A percentile compares a stretch with the other conserved stretches of the same genome.
Evolutionary conservation across 2,888 invertebrate genomes (phyloP).

Genomic region (Agrochola circellaris): DNA sequence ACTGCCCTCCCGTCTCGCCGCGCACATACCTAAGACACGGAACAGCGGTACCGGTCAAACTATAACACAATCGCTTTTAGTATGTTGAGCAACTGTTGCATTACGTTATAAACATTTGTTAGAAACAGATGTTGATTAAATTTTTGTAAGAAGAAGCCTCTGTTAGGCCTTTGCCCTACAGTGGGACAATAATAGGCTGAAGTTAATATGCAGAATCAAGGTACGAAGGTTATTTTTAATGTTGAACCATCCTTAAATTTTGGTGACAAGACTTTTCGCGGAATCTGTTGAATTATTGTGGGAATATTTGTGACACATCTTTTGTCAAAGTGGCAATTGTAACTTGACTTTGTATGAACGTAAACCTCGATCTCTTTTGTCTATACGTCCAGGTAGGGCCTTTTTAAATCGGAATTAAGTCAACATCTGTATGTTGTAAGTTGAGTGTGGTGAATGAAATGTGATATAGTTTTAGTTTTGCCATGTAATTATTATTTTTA

Average conservation of each 20-base stretch:
- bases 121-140: slow-evolving; percentile 36
- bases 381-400: not conserved
- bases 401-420: slow-evolving; percentile 11
- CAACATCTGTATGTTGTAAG: slow-evolving; percentile 27
- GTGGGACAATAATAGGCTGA: not conserved
- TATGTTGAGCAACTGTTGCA: slow-evolving; percentile 39
- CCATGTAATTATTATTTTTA: slow-evolving; percentile 54
- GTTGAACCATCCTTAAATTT: not conserved
- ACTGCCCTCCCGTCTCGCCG: too few species aligned
- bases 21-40: too few species aligned
- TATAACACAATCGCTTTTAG: slow-evolving; percentile 24
- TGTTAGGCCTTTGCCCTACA: not conserved
- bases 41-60: too few species aligned
- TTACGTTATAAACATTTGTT: slow-evolving; percentile 14
- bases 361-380: not conserved
- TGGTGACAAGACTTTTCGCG: not conserved
- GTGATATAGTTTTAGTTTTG: slow-evolving; percentile 65
- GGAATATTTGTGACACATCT: not conserved
- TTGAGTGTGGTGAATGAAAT: slow-evolving; percentile 60
- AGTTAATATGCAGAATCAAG: not conserved
- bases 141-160: not conserved
- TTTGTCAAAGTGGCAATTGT: not conserved
- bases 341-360: not conserved
- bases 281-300: not conserved
- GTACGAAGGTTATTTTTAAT: too few species aligned